phyloP scores from a whole-genome alignment of 2,797 vertebrate genomes.

The Microtus agrestis region DNA sequence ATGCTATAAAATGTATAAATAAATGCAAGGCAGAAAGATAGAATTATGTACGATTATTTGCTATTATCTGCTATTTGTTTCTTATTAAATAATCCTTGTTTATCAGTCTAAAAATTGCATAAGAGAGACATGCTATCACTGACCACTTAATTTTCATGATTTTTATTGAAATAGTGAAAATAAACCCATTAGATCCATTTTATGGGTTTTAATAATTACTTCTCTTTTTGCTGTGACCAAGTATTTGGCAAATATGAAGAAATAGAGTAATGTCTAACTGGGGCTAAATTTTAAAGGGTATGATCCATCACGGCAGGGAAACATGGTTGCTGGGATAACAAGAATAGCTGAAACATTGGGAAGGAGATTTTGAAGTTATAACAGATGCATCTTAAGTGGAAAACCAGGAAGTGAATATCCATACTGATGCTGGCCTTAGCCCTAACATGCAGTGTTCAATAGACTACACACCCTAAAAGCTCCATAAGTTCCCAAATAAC shows the following conservation, averaged over 20 bases:
- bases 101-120: not conserved
- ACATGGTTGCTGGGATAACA: no score
- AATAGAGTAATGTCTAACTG: not conserved
- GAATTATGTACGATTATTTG: not conserved
- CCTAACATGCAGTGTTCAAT: not conserved
- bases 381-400: not conserved
- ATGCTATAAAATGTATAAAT: conserved; percentile 2
- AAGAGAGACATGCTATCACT: not conserved
- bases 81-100: not conserved
- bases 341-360: not conserved
- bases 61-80: not conserved
- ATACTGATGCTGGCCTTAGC: not conserved
- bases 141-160: conserved; percentile 20
- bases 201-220: not conserved
- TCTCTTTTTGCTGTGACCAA: not conserved
- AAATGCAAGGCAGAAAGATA: not conserved
- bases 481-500: not conserved
- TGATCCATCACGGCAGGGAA: not conserved
- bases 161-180: not conserved
- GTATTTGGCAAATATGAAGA: not conserved
- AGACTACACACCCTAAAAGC: not conserved
- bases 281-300: not conserved
- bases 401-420: not conserved
- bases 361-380: not conserved
- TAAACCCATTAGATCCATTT: not conserved